Evolutionary conservation across 2,113 vertebrate species (phyloP).

Genomic region (Dromaius novaehollandiae): DNA sequence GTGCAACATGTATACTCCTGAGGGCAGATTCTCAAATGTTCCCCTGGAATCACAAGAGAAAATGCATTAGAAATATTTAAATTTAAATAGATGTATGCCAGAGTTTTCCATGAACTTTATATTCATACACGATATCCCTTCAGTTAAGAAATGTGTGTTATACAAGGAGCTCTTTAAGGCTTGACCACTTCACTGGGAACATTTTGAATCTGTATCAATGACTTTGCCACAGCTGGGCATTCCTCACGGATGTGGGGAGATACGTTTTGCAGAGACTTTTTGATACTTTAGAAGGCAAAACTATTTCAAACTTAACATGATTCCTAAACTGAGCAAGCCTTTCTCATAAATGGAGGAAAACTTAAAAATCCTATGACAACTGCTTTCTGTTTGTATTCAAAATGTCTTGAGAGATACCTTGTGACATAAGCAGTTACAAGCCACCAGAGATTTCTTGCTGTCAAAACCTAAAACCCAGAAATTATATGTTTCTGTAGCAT

Average conservation of each 20-base stretch:
- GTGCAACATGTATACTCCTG: constrained; percentile 94
- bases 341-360: not conserved
- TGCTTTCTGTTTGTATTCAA: not conserved
- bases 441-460: not conserved
- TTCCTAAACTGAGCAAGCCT: not conserved
- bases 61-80: not conserved
- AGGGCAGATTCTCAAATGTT: constrained; percentile 89
- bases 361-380: not conserved
- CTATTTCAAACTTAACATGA: not conserved
- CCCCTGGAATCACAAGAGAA: constrained; percentile 78
- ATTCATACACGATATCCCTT: not conserved
- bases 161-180: not conserved
- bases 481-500: not conserved
- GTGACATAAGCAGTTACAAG: not conserved
- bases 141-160: not conserved
- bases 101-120: not conserved
- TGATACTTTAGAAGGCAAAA: not conserved
- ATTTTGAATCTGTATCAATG: not conserved
- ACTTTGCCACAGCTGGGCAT: not conserved
- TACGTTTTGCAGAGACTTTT: not conserved
- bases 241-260: not conserved
- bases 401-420: not conserved
- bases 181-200: not conserved
- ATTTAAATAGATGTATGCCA: not conserved
- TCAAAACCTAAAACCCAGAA: not conserved